phyloP scores from a whole-genome alignment of 2,888 invertebrate species.

The Drosophila infuscata region DNA sequence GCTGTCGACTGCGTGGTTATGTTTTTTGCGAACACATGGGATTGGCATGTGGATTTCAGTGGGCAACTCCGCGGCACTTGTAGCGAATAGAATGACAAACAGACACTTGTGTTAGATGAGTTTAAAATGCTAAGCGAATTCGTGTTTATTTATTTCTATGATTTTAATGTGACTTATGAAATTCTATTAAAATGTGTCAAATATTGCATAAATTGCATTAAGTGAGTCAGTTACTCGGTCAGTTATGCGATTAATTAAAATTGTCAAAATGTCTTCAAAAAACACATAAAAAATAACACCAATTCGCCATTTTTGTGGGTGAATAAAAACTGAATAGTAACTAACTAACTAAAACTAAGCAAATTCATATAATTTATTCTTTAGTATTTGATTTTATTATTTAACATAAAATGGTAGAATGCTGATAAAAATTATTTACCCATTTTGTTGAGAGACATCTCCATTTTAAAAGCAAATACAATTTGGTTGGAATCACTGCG shows the following conservation, averaged over 20 bases:
- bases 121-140: background rate
- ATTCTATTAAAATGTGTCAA: background rate
- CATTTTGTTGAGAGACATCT: slow-evolving; percentile 40
- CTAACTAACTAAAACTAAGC: background rate
- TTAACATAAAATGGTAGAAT: slow-evolving; percentile 5
- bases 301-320: background rate
- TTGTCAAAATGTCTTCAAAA: too few relatives aligned
- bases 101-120: background rate
- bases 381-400: slow-evolving; percentile 1
- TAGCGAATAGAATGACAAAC: background rate
- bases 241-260: background rate
- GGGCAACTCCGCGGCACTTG: background rate
- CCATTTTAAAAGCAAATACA: slow-evolving; percentile 17
- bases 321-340: background rate
- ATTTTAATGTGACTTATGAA: background rate
- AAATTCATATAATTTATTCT: background rate
- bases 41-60: slow-evolving; percentile 1
- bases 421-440: slow-evolving; percentile 46
- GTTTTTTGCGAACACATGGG: slow-evolving; percentile 7
- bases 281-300: background rate
- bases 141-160: background rate
- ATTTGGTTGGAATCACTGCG: slow-evolving; percentile 21
- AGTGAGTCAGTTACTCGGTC: background rate
- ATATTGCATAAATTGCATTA: background rate
- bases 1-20: slow-evolving; percentile 18